Percentiles rank a stretch among this genome's conserved stretches.
phyloP scores from a whole-genome alignment of 2,888 invertebrate species.

The Thera obeliscata region DNA sequence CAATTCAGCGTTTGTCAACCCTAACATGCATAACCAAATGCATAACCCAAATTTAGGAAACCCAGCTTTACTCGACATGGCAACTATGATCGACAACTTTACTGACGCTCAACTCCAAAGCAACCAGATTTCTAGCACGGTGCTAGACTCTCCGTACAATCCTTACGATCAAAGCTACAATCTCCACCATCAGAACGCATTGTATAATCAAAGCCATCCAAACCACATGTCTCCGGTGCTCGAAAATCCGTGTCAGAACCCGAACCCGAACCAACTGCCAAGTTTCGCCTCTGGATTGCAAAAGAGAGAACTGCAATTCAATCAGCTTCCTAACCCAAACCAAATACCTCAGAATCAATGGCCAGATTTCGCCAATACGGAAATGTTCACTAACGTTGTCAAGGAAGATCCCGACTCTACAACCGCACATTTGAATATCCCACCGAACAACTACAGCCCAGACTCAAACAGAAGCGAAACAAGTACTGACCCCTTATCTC shows the following conservation, averaged over 20 bases:
- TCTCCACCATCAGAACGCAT: conserved; percentile 86
- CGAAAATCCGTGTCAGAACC: conserved; percentile 69
- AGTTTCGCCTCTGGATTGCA: conserved; percentile 74
- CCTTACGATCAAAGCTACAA: conserved; percentile 87
- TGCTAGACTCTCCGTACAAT: conserved; percentile 88
- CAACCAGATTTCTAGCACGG: conserved; percentile 93
- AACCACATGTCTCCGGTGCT: conserved; percentile 78
- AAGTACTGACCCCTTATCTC: conserved; percentile 64
- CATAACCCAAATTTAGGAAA: conserved; percentile 80
- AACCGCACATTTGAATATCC: conserved; percentile 82
- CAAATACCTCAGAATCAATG: conserved; percentile 71
- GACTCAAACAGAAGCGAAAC: conserved; percentile 82
- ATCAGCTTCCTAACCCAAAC: conserved; percentile 43
- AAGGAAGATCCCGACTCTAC: conserved; percentile 92
- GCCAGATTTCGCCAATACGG: conserved; percentile 75
- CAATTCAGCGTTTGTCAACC: conserved; percentile 78
- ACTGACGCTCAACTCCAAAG: conserved; percentile 92
- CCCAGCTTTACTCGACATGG: conserved; percentile 88
- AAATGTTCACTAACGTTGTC: conserved; percentile 81
- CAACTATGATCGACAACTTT: conserved; percentile 90
- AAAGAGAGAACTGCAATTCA: conserved; percentile 69
- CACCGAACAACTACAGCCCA: conserved; percentile 80
- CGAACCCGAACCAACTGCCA: conserved; percentile 73
- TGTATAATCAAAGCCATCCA: conserved; percentile 82
- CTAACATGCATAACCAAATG: conserved; percentile 75